phyloP scores from a whole-genome alignment of 2,113 vertebrate genomes.

The Heterochromis multidens region DNA sequence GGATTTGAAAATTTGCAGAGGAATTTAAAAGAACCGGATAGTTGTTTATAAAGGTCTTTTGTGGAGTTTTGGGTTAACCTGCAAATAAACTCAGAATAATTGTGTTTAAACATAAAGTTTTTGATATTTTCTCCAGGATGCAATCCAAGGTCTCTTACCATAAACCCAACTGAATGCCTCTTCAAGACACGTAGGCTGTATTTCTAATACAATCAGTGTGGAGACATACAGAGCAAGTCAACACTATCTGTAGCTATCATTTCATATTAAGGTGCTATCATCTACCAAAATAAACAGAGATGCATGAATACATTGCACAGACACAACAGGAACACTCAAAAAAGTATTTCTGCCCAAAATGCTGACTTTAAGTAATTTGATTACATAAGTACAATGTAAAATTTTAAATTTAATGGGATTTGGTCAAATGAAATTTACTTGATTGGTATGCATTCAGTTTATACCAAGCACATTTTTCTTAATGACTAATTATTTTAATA shows the following conservation, averaged over 20 bases:
- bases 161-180: not conserved
- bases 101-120: too few species aligned
- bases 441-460: too few species aligned
- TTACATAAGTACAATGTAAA: too few species aligned
- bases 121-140: too few species aligned
- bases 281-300: not conserved
- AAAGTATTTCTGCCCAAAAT: too few species aligned
- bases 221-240: not conserved
- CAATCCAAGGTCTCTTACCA: not conserved
- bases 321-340: too few species aligned
- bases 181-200: not conserved
- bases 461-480: too few species aligned
- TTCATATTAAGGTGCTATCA: not conserved
- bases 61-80: not conserved
- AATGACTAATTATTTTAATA: too few species aligned
- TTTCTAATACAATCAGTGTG: not conserved
- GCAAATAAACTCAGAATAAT: too few species aligned
- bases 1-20: not conserved
- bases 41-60: not conserved
- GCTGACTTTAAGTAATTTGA: too few species aligned
- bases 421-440: too few species aligned
- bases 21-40: not conserved
- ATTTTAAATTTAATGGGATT: too few species aligned
- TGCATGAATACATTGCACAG: not conserved
- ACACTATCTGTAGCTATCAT: not conserved